phyloP scores from a whole-genome alignment of 2,797 vertebrate species.

The Macropodus opercularis region DNA sequence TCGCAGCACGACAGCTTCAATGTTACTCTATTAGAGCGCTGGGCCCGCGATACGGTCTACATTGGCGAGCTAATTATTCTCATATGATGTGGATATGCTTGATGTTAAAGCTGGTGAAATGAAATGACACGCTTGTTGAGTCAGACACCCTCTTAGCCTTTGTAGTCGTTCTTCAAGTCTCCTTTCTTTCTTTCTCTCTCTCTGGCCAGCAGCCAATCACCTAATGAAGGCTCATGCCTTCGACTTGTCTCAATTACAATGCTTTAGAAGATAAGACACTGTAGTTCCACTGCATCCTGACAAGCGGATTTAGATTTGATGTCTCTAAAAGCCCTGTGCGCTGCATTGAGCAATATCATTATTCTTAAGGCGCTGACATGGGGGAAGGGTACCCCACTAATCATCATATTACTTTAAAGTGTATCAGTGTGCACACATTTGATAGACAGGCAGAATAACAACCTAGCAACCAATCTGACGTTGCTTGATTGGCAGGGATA shows the following conservation, averaged over 20 bases:
- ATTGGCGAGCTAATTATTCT: constrained; percentile 50
- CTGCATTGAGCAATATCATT: constrained; percentile 37
- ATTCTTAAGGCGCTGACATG: constrained; percentile 13
- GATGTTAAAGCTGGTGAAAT: constrained; percentile 55
- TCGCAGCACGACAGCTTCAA: neutral
- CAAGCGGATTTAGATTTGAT: constrained; percentile 57
- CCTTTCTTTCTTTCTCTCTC: constrained; percentile 2
- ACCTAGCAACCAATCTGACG: constrained; percentile 8
- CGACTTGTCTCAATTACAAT: constrained; percentile 65
- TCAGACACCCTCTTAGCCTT: constrained; percentile 49
- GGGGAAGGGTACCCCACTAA: constrained; percentile 24
- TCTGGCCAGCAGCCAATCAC: constrained; percentile 59
- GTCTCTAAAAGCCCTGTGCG: constrained; percentile 39
- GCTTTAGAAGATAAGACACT: constrained; percentile 50
- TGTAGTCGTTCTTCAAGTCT: constrained; percentile 42
- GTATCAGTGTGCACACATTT: constrained; percentile 7
- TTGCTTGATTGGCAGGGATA: neutral
- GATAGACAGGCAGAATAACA: constrained; percentile 7
- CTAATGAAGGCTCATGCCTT: constrained; percentile 65
- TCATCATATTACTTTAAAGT: constrained; percentile 30
- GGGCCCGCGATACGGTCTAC: constrained; percentile 8
- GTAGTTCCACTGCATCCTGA: constrained; percentile 45
- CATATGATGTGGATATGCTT: constrained; percentile 66
- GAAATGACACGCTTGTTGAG: constrained; percentile 72
- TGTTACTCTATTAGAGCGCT: constrained; percentile 24